Conservation (phyloP, 2,797 vertebrate genomes). For the Lophotriccus pileatus region DNA sequence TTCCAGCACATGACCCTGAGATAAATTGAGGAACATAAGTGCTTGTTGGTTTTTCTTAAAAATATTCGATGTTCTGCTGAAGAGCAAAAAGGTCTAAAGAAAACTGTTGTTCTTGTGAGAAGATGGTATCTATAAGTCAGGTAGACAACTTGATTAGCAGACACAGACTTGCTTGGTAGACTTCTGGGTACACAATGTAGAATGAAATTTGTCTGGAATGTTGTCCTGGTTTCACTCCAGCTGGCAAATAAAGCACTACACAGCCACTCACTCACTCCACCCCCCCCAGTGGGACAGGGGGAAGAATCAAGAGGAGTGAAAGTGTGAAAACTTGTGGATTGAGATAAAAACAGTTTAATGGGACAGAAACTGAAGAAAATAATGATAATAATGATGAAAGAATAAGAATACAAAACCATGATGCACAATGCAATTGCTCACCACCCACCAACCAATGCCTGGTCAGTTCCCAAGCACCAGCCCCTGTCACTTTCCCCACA, state of each 20-base stretch:
- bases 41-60: not conserved
- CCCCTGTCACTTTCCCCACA: not conserved
- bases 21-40: not conserved
- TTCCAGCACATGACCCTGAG: not conserved
- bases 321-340: not conserved
- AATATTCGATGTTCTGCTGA: not conserved
- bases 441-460: not conserved
- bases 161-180: not conserved
- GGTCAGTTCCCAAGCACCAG: not conserved
- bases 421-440: not conserved
- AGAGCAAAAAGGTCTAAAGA: not conserved
- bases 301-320: not conserved
- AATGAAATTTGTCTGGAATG: not conserved
- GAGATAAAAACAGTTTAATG: not conserved
- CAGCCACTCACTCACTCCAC: not conserved
- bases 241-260: not conserved
- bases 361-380: not conserved
- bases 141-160: not conserved
- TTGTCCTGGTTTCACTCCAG: not conserved
- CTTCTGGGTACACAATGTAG: not conserved
- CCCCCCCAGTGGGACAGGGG: not conserved
- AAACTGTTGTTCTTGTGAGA: not conserved
- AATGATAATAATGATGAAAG: not conserved
- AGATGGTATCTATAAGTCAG: not conserved
- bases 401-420: not conserved